These are phyloP conservation scores for Marisa cornuarietis DNA, from an alignment of 1,140 invertebrate genomes.

Conservation along the genomic window DNA sequence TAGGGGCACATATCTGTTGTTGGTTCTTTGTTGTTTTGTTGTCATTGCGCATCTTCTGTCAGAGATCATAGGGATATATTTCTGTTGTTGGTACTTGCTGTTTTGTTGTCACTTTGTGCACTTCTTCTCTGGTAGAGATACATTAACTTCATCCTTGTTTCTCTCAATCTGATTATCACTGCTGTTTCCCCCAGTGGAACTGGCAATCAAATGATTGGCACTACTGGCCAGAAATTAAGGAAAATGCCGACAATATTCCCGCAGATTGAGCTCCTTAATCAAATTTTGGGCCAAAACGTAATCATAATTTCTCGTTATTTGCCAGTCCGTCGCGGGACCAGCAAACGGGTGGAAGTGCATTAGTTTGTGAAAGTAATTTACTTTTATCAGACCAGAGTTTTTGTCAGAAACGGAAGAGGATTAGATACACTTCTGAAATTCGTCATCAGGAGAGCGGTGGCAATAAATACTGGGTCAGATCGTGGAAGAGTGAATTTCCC, in stretches of 20 bases:
- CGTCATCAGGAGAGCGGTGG: background rate
- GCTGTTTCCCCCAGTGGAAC: slow-evolving; percentile 17
- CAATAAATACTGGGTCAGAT: slow-evolving; percentile 3
- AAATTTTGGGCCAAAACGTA: slow-evolving; percentile 27
- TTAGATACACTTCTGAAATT: slow-evolving; percentile 24
- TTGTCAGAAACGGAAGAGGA: slow-evolving; percentile 19
- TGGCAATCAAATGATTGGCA: slow-evolving; percentile 30
- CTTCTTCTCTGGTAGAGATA: background rate
- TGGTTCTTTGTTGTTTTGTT: too few relatives aligned
- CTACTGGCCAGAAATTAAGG: slow-evolving; percentile 24
- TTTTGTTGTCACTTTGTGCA: too few relatives aligned
- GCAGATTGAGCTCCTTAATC: slow-evolving; percentile 29
- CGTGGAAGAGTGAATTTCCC: background rate
- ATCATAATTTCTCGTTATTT: slow-evolving; percentile 32
- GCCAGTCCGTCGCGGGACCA: background rate
- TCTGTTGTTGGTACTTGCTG: too few relatives aligned
- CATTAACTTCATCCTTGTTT: background rate
- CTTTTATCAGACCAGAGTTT: slow-evolving; percentile 17
- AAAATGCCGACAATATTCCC: slow-evolving; percentile 30
- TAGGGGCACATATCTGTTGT: too few relatives aligned
- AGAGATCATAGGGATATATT: too few relatives aligned
- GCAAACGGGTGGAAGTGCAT: slow-evolving; percentile 3
- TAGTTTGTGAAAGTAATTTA: slow-evolving; percentile 27
- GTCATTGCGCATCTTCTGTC: too few relatives aligned
- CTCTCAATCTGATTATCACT: slow-evolving; percentile 1